These are phyloP conservation scores for Cerastis leucographa DNA, from an alignment of 2,888 invertebrate genomes.

Conservation along the genomic window DNA sequence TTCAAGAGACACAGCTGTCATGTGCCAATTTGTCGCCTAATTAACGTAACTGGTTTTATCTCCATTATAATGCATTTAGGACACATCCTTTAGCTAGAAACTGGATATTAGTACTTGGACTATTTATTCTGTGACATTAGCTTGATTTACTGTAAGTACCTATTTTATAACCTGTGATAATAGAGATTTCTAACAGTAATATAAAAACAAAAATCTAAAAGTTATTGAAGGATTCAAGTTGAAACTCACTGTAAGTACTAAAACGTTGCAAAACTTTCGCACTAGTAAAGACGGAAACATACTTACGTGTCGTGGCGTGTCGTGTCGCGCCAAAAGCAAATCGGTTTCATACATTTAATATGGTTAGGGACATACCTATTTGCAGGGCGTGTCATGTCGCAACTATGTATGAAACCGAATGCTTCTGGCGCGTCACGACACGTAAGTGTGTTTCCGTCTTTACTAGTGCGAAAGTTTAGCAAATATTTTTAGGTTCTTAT, in stretches of 20 bases:
- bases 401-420: no score
- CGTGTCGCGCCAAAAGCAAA: no score
- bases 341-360: no score
- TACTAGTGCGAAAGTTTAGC: no score
- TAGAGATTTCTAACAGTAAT: background rate
- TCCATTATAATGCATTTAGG: constrained; percentile 65
- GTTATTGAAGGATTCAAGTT: background rate
- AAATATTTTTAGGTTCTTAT: constrained; percentile 18
- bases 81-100: constrained; percentile 67
- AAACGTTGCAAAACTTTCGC: background rate
- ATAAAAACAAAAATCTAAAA: background rate
- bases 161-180: background rate
- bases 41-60: constrained; percentile 74
- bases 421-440: no score
- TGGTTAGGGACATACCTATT: no score
- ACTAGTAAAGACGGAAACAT: no score
- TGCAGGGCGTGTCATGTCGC: no score
- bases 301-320: no score
- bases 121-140: constrained; percentile 7
- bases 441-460: no score
- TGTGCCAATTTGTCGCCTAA: constrained; percentile 66
- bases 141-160: constrained; percentile 44
- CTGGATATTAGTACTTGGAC: constrained; percentile 25
- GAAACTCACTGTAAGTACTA: background rate
- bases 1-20: constrained; percentile 60